Conservation (phyloP, 2,888 invertebrate species). For the Sarcophaga rosellei region DNA sequence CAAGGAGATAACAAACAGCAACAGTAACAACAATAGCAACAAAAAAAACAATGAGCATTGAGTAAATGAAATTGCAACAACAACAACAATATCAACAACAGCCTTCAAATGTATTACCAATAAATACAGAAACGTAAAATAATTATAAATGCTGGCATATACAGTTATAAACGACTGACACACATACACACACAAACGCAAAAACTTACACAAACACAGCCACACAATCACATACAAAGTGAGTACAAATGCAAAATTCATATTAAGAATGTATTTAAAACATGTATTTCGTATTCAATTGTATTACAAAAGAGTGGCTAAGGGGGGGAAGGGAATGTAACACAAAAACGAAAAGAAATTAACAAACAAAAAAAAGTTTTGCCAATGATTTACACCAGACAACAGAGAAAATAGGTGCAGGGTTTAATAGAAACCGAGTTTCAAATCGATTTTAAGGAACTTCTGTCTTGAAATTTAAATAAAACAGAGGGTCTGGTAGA, state of each 20-base stretch:
- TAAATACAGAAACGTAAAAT: conserved; percentile 20
- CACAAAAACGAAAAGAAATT: neutral
- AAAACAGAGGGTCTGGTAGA: too few species aligned
- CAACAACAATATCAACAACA: neutral
- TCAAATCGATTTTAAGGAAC: too few species aligned
- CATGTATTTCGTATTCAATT: neutral
- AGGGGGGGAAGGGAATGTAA: neutral
- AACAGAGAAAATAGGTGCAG: too few species aligned
- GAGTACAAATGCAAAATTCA: too few species aligned
- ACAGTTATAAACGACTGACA: neutral
- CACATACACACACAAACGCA: neutral
- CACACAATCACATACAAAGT: too few species aligned
- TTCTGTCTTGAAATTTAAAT: too few species aligned
- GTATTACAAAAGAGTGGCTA: neutral
- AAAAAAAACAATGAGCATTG: neutral
- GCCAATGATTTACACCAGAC: too few species aligned
- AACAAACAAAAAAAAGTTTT: conserved; percentile 16
- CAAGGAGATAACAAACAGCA: neutral
- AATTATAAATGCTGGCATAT: neutral
- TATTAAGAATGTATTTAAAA: neutral
- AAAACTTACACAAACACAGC: neutral
- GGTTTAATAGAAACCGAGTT: too few species aligned
- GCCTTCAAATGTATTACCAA: conserved; percentile 47
- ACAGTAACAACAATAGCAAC: neutral
- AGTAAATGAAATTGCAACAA: neutral